phyloP scores from a whole-genome alignment of 2,888 invertebrate species.

The Serrognathus titanus region DNA sequence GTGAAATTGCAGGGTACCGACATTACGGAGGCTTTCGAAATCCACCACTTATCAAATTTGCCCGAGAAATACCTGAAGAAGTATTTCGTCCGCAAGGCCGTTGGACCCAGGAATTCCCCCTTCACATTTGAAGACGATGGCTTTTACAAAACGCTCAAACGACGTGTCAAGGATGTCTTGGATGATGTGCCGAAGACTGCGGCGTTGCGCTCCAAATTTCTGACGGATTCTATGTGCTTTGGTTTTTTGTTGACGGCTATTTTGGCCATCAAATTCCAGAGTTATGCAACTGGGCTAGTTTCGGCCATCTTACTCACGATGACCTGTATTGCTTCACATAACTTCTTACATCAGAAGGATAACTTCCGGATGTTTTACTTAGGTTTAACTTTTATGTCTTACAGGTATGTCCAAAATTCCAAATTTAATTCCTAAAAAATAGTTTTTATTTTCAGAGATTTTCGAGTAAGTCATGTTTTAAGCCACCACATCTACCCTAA shows the following conservation, averaged over 20 bases:
- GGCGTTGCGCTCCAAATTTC: conserved; percentile 41
- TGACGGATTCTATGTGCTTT: conserved; percentile 45
- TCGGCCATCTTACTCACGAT: conserved; percentile 59
- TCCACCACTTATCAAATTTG: conserved; percentile 61
- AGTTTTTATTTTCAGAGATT: conserved; percentile 14
- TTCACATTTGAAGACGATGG: conserved; percentile 71
- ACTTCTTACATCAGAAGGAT: conserved; percentile 72
- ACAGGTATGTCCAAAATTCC: conserved; percentile 49
- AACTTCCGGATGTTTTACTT: conserved; percentile 78
- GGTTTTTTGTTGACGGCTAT: conserved; percentile 40
- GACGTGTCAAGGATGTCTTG: conserved; percentile 53
- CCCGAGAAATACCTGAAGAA: conserved; percentile 60
- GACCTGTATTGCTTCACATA: conserved; percentile 64
- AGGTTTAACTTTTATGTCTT: conserved; percentile 65
- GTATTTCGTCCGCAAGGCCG: conserved; percentile 64
- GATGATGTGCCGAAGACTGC: conserved; percentile 53
- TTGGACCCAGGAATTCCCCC: conserved; percentile 63
- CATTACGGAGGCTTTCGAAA: conserved; percentile 76
- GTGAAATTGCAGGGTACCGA: conserved; percentile 62
- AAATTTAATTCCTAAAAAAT: neutral
- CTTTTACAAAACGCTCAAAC: conserved; percentile 70
- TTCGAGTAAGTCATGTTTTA: conserved; percentile 66
- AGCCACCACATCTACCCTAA: conserved; percentile 79
- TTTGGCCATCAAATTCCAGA: conserved; percentile 39
- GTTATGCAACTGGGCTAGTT: conserved; percentile 47